Conservation (phyloP, 2,113 vertebrate genomes). For the Caranx ignobilis region DNA sequence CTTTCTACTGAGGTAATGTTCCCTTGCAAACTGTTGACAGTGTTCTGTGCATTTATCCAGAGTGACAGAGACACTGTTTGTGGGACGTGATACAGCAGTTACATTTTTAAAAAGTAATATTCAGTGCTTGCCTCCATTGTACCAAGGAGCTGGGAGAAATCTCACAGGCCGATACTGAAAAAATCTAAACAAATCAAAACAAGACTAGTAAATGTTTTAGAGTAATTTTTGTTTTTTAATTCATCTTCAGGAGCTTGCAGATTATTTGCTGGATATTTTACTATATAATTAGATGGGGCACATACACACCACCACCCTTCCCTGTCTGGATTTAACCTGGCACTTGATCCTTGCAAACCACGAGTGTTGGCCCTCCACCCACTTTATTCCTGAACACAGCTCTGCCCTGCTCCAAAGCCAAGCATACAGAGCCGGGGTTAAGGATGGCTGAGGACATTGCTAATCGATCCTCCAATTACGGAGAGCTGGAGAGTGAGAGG, state of each 20-base stretch:
- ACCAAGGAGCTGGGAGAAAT: not conserved
- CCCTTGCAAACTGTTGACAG: not conserved
- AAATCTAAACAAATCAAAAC: not conserved
- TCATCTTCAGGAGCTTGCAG: not conserved
- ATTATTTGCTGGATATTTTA: not conserved
- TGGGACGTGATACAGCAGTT: not conserved
- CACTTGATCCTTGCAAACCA: conserved; percentile 54
- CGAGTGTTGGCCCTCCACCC: conserved; percentile 48
- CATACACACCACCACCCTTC: not conserved
- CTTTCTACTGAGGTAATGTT: not conserved
- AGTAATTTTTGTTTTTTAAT: not conserved
- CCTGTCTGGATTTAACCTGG: conserved; percentile 15
- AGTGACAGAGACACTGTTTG: not conserved
- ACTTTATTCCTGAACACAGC: conserved; percentile 27
- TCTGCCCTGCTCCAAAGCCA: conserved; percentile 53
- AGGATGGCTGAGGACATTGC: conserved; percentile 76
- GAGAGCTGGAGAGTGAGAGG: conserved; percentile 56
- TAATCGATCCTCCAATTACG: conserved; percentile 83
- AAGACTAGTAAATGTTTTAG: not conserved
- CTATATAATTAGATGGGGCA: not conserved
- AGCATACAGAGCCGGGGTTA: conserved; percentile 66
- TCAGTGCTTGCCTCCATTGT: not conserved
- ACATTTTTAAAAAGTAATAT: not conserved
- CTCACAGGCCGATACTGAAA: not conserved
- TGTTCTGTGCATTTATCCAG: not conserved